These are phyloP conservation scores for Dilophus febrilis DNA, from an alignment of 2,888 invertebrate species.

Conservation along the genomic window DNA sequence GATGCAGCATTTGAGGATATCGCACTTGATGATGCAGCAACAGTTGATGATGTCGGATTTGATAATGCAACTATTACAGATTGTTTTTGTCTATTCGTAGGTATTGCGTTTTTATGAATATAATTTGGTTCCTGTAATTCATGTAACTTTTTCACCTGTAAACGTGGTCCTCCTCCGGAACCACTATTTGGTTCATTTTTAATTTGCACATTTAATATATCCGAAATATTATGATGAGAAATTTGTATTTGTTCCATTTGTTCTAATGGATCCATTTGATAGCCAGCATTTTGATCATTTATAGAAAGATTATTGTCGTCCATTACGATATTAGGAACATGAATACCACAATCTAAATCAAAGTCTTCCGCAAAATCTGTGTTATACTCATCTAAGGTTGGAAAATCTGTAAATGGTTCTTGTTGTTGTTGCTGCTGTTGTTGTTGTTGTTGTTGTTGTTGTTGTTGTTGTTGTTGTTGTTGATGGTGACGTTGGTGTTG, in stretches of 20 bases:
- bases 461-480: constrained; percentile 10
- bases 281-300: constrained; percentile 4
- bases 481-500: background rate
- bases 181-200: background rate
- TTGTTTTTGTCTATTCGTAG: no score
- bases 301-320: background rate
- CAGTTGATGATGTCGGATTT: no score
- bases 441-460: constrained; percentile 20
- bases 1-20: no score
- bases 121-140: constrained; percentile 8
- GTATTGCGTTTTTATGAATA: background rate
- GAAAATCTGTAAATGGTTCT: background rate
- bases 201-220: background rate
- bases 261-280: no score
- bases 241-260: background rate
- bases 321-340: no score
- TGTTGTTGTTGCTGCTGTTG: constrained; percentile 20
- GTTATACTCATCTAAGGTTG: no score
- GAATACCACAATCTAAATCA: no score
- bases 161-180: background rate
- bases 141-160: constrained; percentile 8
- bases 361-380: no score
- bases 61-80: no score
- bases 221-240: background rate
- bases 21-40: background rate